Evolutionary conservation across 2,888 invertebrate genomes (phyloP).

Genomic region (Phymatocera aterrima): DNA sequence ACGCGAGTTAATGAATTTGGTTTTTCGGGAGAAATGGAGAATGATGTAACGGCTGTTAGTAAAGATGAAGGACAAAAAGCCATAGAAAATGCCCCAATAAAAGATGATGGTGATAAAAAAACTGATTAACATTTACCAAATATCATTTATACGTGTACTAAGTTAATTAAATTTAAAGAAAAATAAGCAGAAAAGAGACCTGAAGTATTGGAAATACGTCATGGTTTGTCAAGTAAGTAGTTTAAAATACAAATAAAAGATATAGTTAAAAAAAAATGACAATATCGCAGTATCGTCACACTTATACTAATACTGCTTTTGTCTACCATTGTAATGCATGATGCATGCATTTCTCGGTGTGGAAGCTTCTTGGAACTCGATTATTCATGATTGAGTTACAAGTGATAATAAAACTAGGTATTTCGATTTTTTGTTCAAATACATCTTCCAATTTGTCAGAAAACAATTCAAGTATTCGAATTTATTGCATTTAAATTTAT

Average conservation of each 20-base stretch:
- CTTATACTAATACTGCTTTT: background rate
- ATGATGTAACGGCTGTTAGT: slow-evolving; percentile 68
- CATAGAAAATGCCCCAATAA: slow-evolving; percentile 43
- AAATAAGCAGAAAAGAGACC: background rate
- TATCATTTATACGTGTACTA: too few species aligned
- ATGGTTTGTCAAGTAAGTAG: slow-evolving; percentile 20
- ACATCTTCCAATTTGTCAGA: background rate
- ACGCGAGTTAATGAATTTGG: slow-evolving; percentile 98
- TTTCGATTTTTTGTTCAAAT: background rate
- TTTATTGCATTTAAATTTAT: slow-evolving; percentile 8
- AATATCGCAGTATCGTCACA: background rate
- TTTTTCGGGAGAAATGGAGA: slow-evolving; percentile 94
- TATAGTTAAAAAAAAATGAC: background rate
- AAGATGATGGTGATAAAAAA: slow-evolving; percentile 54
- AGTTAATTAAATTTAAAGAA: slow-evolving; percentile 30
- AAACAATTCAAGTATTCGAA: background rate
- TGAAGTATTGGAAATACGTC: slow-evolving; percentile 17
- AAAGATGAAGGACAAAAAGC: slow-evolving; percentile 39
- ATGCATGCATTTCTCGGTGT: slow-evolving; percentile 4
- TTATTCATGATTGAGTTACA: background rate
- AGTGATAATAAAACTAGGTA: background rate
- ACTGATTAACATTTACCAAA: slow-evolving; percentile 49
- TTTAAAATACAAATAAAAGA: background rate
- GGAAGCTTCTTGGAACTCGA: background rate
- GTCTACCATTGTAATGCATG: background rate